These are phyloP conservation scores for Trichacis sp. DNA, from an alignment of 2,888 invertebrate species.

Conservation along the genomic window DNA sequence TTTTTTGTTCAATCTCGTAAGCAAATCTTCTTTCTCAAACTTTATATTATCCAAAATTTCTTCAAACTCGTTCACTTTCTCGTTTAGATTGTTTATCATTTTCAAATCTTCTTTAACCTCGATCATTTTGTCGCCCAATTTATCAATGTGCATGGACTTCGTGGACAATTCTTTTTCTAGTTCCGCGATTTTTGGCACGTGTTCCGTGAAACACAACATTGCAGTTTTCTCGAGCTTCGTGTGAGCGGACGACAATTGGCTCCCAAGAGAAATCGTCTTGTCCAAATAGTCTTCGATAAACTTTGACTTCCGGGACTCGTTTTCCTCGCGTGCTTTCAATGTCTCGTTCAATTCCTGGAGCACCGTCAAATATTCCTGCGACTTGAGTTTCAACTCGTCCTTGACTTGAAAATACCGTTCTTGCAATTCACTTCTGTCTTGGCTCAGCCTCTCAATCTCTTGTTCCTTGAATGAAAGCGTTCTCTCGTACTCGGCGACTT, in stretches of 20 bases:
- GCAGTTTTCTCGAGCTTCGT: conserved; percentile 45
- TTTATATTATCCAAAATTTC: conserved; percentile 38
- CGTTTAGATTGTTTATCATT: conserved; percentile 39
- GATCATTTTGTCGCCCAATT: conserved; percentile 39
- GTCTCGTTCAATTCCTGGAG: conserved; percentile 38
- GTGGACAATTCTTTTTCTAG: conserved; percentile 45
- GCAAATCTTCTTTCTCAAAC: conserved; percentile 46
- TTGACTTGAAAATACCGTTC: conserved; percentile 31
- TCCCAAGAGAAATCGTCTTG: conserved; percentile 44
- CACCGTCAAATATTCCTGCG: conserved; percentile 41
- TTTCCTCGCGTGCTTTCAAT: conserved; percentile 43
- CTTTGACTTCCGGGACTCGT: conserved; percentile 34
- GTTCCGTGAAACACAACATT: conserved; percentile 42
- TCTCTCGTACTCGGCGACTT: conserved; percentile 44
- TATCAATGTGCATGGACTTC: conserved; percentile 37
- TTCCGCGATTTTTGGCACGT: conserved; percentile 47
- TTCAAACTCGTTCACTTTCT: conserved; percentile 50
- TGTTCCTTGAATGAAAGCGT: conserved; percentile 39
- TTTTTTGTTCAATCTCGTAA: conserved; percentile 40
- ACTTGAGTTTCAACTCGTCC: conserved; percentile 22
- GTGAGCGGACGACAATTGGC: conserved; percentile 44
- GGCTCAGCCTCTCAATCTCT: conserved; percentile 41
- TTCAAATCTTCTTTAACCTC: conserved; percentile 38
- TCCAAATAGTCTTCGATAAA: conserved; percentile 46
- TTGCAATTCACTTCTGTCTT: conserved; percentile 37